These are phyloP conservation scores for Tinea trinotella DNA, from an alignment of 2,888 invertebrate species.

Conservation along the genomic window DNA sequence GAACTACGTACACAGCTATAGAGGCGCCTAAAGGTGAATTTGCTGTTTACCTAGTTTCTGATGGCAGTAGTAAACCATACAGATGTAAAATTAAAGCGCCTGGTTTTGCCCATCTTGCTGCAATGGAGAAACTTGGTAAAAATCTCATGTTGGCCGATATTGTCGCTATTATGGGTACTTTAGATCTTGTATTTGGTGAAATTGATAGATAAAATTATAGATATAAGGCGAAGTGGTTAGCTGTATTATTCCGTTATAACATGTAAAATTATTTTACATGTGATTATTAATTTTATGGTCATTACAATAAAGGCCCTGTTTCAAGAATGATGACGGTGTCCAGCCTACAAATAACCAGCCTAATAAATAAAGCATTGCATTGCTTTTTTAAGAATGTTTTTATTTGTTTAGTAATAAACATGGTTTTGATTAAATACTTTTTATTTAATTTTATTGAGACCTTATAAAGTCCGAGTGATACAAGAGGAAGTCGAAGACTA, in stretches of 20 bases:
- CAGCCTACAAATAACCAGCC: too few relatives aligned
- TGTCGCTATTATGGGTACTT: constrained; percentile 81
- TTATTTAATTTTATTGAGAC: too few relatives aligned
- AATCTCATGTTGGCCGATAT: constrained; percentile 84
- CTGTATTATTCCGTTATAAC: too few relatives aligned
- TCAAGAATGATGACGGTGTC: too few relatives aligned
- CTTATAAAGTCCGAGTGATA: too few relatives aligned
- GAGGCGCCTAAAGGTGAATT: constrained; percentile 92
- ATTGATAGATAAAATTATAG: constrained; percentile 63
- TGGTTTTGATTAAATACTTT: too few relatives aligned
- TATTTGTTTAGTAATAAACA: too few relatives aligned
- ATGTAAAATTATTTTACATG: background rate
- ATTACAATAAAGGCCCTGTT: too few relatives aligned
- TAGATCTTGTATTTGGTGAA: constrained; percentile 76
- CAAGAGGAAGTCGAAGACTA: too few relatives aligned
- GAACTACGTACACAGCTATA: constrained; percentile 82
- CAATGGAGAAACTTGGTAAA: constrained; percentile 74
- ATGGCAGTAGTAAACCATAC: constrained; percentile 84
- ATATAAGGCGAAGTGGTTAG: too few relatives aligned
- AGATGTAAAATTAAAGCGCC: constrained; percentile 74
- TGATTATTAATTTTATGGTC: background rate
- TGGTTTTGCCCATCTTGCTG: constrained; percentile 75
- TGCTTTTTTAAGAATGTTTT: too few relatives aligned
- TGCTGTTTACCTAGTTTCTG: constrained; percentile 88
- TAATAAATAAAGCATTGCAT: too few relatives aligned